Percentiles rank a stretch among this genome's conserved stretches.
phyloP scores from a whole-genome alignment of 2,113 vertebrate genomes.

The Myanophis thanlyinensis region DNA sequence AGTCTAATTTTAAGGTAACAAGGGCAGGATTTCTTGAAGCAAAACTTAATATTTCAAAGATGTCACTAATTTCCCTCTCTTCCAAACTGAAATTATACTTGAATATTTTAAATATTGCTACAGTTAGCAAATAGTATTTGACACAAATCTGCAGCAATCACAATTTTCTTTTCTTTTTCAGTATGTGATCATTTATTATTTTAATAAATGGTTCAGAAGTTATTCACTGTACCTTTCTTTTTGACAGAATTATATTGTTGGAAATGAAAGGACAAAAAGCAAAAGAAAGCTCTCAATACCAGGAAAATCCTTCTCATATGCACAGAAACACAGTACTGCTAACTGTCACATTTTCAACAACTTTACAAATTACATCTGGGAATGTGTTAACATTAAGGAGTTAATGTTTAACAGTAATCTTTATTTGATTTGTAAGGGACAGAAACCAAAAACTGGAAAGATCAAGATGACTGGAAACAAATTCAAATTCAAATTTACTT shows the following conservation, averaged over 20 bases:
- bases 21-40: not conserved
- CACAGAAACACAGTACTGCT: not conserved
- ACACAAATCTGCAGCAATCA: not conserved
- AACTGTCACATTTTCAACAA: not conserved
- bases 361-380: constrained; percentile 10
- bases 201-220: not conserved
- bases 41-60: not conserved
- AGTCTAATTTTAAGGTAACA: not conserved
- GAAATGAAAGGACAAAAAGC: not conserved
- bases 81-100: not conserved
- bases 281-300: not conserved
- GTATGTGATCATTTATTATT: not conserved
- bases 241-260: not conserved
- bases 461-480: not conserved
- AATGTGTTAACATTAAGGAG: not conserved
- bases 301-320: not conserved
- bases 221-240: not conserved
- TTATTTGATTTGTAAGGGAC: not conserved
- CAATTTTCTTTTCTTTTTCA: not conserved
- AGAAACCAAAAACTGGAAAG: not conserved
- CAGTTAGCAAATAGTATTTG: not conserved
- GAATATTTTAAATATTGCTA: not conserved
- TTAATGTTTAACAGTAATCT: not conserved
- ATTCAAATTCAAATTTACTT: too few relatives aligned
- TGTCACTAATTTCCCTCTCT: not conserved